A percentile compares a stretch with the other conserved stretches of the same genome.
phyloP scores from a whole-genome alignment of 2,888 invertebrate genomes.

The Gymnoscelis rufifasciata region DNA sequence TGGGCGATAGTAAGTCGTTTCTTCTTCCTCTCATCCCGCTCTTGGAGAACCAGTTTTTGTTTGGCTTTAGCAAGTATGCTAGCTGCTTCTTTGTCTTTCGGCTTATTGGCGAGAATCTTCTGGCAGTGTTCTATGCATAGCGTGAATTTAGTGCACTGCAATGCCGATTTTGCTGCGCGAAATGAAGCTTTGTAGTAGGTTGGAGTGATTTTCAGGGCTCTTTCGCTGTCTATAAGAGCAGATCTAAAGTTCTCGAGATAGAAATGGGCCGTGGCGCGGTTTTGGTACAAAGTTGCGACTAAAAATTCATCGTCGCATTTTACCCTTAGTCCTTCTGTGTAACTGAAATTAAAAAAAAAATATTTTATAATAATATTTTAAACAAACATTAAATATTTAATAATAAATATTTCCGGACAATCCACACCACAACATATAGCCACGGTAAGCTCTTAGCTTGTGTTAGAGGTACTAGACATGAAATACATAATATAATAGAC shows the following conservation, averaged over 20 bases:
- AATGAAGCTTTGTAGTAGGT: constrained; percentile 87
- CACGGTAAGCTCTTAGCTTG: too few relatives aligned
- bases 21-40: constrained; percentile 78
- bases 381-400: too few relatives aligned
- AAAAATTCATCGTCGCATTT: constrained; percentile 84
- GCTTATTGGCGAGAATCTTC: constrained; percentile 78
- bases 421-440: too few relatives aligned
- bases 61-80: constrained; percentile 57
- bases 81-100: constrained; percentile 70
- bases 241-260: constrained; percentile 90
- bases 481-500: too few relatives aligned
- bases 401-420: too few relatives aligned
- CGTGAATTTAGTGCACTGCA: constrained; percentile 83
- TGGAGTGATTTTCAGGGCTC: constrained; percentile 86
- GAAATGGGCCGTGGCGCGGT: constrained; percentile 93
- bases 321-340: constrained; percentile 92
- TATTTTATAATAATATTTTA: neutral
- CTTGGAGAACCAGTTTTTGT: constrained; percentile 70
- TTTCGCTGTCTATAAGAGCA: constrained; percentile 87
- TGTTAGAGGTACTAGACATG: too few relatives aligned
- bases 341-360: constrained; percentile 71
- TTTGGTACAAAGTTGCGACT: constrained; percentile 91
- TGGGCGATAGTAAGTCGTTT: constrained; percentile 60
- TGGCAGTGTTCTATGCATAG: constrained; percentile 86
- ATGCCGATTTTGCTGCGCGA: constrained; percentile 87